Evolutionary conservation across 2,888 invertebrate genomes (phyloP).

Genomic region (Trichogramma evanescens): DNA sequence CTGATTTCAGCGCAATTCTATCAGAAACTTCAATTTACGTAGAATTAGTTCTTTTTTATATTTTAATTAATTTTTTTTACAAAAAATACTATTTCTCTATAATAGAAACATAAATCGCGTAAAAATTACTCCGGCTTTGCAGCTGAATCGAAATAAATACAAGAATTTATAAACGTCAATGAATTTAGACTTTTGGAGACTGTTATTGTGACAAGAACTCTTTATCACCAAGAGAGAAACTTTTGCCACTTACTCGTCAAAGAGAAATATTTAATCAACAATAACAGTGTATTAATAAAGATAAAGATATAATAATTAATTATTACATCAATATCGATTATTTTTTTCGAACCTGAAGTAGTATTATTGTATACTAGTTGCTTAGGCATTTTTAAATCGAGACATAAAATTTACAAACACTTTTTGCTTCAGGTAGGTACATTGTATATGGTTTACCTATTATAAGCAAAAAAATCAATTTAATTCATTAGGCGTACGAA

Average conservation of each 20-base stretch:
- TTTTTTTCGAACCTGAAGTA: slow-evolving; percentile 19
- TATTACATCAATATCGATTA: slow-evolving; percentile 22
- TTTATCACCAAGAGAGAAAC: slow-evolving; percentile 2
- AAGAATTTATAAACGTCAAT: too few relatives aligned
- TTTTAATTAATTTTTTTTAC: too few relatives aligned
- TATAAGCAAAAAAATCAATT: neutral
- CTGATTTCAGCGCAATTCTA: too few relatives aligned
- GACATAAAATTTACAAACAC: slow-evolving; percentile 15
- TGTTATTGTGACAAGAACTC: too few relatives aligned
- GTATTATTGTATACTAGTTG: slow-evolving; percentile 22
- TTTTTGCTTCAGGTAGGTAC: slow-evolving; percentile 24
- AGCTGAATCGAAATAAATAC: too few relatives aligned
- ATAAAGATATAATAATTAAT: slow-evolving; percentile 9
- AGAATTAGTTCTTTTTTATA: too few relatives aligned
- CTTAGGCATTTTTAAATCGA: slow-evolving; percentile 27
- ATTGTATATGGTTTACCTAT: slow-evolving; percentile 26
- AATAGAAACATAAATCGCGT: too few relatives aligned
- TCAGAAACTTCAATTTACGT: too few relatives aligned
- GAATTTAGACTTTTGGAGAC: too few relatives aligned
- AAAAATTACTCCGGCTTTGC: too few relatives aligned
- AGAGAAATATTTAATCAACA: slow-evolving; percentile 31
- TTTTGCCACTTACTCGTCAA: slow-evolving; percentile 9
- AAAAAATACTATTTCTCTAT: too few relatives aligned
- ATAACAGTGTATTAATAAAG: slow-evolving; percentile 28
- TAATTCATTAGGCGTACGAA: slow-evolving; percentile 23